Evolutionary conservation across 2,113 vertebrate species (phyloP).

Genomic region (Eleginops maclovinus): DNA sequence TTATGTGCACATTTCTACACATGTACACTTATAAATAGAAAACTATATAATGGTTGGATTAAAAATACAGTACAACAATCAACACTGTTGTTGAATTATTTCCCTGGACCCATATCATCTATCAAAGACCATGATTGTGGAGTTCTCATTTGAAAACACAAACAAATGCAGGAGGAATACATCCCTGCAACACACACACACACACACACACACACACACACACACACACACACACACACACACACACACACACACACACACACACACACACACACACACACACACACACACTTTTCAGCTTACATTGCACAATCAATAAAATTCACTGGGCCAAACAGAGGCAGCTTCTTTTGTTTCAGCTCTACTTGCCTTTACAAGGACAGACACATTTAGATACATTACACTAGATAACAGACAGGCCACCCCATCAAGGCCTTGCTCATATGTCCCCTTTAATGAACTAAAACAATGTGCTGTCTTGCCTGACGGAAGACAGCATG

Average conservation of each 20-base stretch:
- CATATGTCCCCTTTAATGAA: conserved; percentile 60
- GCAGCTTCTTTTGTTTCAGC: conserved; percentile 49
- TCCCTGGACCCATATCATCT: neutral
- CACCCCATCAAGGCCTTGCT: conserved; percentile 61
- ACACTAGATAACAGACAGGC: conserved; percentile 53
- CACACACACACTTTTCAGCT: neutral
- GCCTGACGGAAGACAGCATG: conserved; percentile 41
- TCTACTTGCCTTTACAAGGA: conserved; percentile 64
- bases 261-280: conserved; percentile 1
- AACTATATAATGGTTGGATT: neutral
- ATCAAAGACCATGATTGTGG: neutral
- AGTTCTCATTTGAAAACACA: neutral
- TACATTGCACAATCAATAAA: conserved; percentile 50
- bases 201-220: conserved; percentile 1
- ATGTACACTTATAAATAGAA: neutral
- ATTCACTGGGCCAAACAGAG: conserved; percentile 39
- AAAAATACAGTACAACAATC: neutral
- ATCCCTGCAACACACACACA: neutral
- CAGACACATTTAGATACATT: conserved; percentile 65
- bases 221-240: neutral
- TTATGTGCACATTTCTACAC: conserved; percentile 6
- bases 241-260: conserved; percentile 2
- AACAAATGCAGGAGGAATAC: neutral
- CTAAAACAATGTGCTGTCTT: conserved; percentile 53
- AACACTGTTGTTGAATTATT: neutral